Conservation (phyloP, 2,113 vertebrate genomes). For the Python bivittatus region DNA sequence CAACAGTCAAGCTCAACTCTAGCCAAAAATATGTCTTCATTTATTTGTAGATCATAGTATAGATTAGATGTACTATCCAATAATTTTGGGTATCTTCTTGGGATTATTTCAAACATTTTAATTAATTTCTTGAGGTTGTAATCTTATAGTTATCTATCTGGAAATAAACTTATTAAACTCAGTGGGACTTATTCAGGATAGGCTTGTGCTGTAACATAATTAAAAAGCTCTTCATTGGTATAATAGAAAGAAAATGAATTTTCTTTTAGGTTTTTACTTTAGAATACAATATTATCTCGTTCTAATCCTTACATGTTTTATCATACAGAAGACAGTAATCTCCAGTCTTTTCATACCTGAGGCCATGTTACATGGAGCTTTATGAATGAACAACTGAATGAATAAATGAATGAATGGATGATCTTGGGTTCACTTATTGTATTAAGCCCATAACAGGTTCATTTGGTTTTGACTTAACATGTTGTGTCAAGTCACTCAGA, state of each 20-base stretch:
- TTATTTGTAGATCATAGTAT: slow-evolving; percentile 10
- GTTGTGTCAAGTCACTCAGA: not conserved
- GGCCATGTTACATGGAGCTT: not conserved
- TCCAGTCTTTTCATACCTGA: not conserved
- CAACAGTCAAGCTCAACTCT: not conserved
- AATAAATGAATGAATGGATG: not conserved
- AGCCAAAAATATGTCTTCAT: not conserved
- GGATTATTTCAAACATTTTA: not conserved
- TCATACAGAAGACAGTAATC: not conserved
- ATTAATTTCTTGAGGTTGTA: not conserved
- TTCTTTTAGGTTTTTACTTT: not conserved
- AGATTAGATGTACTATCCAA: not conserved
- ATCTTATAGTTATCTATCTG: not conserved
- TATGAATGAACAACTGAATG: not conserved
- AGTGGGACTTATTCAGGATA: not conserved
- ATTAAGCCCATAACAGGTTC: not conserved
- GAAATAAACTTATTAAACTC: not conserved
- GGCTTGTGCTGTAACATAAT: not conserved
- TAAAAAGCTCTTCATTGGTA: not conserved
- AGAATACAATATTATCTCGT: not conserved
- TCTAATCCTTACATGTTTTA: not conserved
- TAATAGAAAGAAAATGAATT: not conserved
- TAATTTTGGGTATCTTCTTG: not conserved
- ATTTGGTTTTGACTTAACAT: not conserved
- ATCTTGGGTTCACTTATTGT: not conserved